phyloP scores from a whole-genome alignment of 2,113 vertebrate genomes.

The Bettongia penicillata region DNA sequence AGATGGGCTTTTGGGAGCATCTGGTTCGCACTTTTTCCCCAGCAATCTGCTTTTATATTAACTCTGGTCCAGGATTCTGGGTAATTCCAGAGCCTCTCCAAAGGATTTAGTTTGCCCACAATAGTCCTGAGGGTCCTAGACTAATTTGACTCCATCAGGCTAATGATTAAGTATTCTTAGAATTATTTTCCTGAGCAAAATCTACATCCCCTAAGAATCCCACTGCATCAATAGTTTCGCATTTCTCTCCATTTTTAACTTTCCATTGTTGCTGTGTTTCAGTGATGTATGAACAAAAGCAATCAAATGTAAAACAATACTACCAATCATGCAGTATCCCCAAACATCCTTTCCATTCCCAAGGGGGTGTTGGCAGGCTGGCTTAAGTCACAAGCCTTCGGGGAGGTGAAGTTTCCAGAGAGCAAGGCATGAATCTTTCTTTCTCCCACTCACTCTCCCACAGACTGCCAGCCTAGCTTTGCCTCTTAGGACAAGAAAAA shows the following conservation, averaged over 20 bases:
- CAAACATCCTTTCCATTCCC: conserved; percentile 8
- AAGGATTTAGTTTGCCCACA: not conserved
- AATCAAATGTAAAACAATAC: not conserved
- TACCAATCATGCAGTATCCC: not conserved
- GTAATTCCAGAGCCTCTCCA: not conserved
- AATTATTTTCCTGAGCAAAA: conserved; percentile 3
- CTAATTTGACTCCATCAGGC: not conserved
- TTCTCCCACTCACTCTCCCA: not conserved
- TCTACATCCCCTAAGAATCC: conserved; percentile 22
- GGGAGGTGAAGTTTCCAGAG: not conserved
- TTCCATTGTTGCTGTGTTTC: conserved; percentile 40
- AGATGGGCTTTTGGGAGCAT: not conserved
- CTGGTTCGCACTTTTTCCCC: not conserved
- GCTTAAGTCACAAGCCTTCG: conserved; percentile 19
- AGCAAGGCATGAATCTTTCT: not conserved
- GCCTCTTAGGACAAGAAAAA: not conserved
- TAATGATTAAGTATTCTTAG: not conserved
- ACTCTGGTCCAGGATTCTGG: not conserved
- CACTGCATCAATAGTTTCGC: not conserved
- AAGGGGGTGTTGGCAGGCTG: not conserved
- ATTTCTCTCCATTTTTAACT: conserved; percentile 37
- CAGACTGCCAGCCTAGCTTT: not conserved
- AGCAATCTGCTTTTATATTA: not conserved
- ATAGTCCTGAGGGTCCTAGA: not conserved
- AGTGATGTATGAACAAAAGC: conserved; percentile 43